These are phyloP conservation scores for Lates calcarifer DNA, from an alignment of 2,113 vertebrate genomes.

Conservation along the genomic window DNA sequence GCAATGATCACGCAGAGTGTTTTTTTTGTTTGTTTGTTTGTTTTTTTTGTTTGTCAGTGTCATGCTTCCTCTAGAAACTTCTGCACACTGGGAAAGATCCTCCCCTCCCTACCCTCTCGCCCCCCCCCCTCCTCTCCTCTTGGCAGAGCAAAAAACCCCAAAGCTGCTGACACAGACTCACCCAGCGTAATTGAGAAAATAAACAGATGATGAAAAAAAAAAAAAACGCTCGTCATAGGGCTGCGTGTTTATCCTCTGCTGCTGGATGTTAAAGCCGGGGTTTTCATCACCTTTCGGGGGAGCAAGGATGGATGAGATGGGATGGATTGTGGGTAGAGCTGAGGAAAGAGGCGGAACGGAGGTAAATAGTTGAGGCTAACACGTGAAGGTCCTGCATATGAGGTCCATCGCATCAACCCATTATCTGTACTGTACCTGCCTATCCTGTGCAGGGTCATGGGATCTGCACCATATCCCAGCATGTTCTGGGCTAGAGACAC, in stretches of 20 bases:
- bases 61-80: conserved; percentile 24
- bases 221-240: conserved; percentile 30
- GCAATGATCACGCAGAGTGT: not conserved
- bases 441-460: not conserved
- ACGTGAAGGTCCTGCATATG: not conserved
- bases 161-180: conserved; percentile 60
- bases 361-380: conserved; percentile 20
- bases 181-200: conserved; percentile 63
- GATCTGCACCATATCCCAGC: not conserved
- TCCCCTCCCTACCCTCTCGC: not conserved
- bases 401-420: not conserved
- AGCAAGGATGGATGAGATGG: conserved; percentile 24
- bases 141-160: conserved; percentile 53
- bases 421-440: not conserved
- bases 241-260: conserved; percentile 54
- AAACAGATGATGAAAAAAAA: conserved; percentile 51
- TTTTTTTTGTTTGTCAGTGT: conserved; percentile 3
- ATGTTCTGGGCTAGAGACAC: not conserved
- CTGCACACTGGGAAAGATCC: conserved; percentile 31
- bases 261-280: conserved; percentile 24
- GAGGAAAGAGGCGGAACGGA: conserved; percentile 11
- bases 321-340: conserved; percentile 1
- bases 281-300: conserved; percentile 36
- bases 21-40: too few species aligned
- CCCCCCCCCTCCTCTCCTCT: conserved; percentile 8